A percentile compares a stretch with the other conserved stretches of the same genome.
These are phyloP conservation scores for Ibidorhyncha struthersii DNA, from an alignment of 2,113 vertebrate genomes.

Conservation along the genomic window DNA sequence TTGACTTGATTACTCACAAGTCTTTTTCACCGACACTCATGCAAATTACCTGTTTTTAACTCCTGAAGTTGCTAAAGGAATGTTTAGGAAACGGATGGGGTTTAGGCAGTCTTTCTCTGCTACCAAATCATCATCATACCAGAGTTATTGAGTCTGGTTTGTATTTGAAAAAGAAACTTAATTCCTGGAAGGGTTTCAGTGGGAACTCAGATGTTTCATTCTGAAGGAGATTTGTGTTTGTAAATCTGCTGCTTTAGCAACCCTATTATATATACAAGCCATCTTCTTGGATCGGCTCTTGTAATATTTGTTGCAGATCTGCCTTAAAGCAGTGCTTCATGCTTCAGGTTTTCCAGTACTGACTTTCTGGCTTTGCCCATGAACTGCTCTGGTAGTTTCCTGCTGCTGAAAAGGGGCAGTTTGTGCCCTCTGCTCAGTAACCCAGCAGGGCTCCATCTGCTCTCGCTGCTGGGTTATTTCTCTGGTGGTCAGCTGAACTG, in stretches of 20 bases:
- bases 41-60: background rate
- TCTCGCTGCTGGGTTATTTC: background rate
- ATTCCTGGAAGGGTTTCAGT: background rate
- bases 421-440: background rate
- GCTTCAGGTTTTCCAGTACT: background rate
- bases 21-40: background rate
- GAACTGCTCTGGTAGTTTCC: background rate
- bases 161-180: background rate
- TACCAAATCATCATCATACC: background rate
- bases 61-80: background rate
- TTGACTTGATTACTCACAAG: background rate
- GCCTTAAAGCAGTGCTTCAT: background rate
- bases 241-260: background rate
- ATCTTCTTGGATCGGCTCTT: background rate
- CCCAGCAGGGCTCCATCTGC: background rate
- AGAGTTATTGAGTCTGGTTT: background rate
- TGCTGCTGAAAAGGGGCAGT: background rate
- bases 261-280: background rate
- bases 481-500: background rate
- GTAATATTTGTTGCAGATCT: background rate
- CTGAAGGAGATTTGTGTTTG: slow-evolving; percentile 25
- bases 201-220: background rate
- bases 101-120: background rate
- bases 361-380: background rate
- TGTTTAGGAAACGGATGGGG: background rate